A percentile compares a stretch with the other conserved stretches of the same genome.
Evolutionary conservation across 2,888 invertebrate species (phyloP).

Genomic region (Onchidella celtica): DNA sequence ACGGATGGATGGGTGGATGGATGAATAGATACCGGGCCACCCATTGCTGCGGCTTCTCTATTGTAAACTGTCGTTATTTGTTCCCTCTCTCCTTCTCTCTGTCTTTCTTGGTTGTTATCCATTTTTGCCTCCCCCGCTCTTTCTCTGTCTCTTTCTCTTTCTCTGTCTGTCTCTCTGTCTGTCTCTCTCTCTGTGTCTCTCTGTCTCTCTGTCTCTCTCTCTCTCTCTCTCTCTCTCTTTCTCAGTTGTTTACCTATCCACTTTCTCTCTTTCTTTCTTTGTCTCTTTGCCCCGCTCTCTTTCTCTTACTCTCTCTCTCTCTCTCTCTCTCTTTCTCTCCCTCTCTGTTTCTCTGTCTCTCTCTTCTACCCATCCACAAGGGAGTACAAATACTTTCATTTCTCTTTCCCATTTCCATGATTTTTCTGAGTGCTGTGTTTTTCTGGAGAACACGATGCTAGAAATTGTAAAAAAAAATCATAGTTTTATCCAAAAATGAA

Average conservation of each 20-base stretch:
- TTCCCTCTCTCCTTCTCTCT: not conserved
- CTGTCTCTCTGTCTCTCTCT: not conserved
- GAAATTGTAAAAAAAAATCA: no score
- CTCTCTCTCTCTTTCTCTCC: not conserved
- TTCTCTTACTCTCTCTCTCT: not conserved
- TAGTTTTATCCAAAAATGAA: no score
- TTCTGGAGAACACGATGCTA: no score
- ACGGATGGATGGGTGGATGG: no score
- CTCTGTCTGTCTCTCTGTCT: not conserved
- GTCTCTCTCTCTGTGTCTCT: not conserved
- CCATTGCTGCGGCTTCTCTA: no score
- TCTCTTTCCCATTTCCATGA: not conserved
- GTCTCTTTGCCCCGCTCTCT: not conserved
- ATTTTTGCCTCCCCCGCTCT: not conserved
- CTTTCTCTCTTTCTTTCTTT: not conserved
- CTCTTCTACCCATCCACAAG: not conserved
- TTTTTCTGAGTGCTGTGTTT: no score
- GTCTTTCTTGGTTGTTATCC: not conserved
- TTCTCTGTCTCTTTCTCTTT: not conserved
- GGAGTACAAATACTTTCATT: no score
- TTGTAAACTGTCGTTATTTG: no score
- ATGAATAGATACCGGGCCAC: no score
- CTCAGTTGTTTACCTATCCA: not conserved
- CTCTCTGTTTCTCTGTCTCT: not conserved
- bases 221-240: not conserved